Conservation (phyloP, 2,113 vertebrate species). For the Protobothrops mucrosquamatus region DNA sequence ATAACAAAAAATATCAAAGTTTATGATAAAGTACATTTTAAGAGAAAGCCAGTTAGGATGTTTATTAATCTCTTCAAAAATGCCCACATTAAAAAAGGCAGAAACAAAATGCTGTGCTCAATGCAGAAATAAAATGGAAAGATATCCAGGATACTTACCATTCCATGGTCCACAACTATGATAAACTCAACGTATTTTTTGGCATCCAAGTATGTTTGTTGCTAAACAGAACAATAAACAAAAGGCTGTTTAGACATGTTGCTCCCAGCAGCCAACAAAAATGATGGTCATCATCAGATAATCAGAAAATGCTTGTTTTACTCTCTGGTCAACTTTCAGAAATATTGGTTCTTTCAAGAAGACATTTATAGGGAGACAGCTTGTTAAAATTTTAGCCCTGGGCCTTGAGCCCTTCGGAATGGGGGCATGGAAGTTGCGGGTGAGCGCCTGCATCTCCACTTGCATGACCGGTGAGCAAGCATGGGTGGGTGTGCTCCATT, state of each 20-base stretch:
- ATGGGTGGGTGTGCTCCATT: not conserved
- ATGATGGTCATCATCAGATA: rapidly evolving
- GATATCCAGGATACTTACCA: conserved; percentile 62
- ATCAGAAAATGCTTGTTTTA: not conserved
- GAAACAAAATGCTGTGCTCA: not conserved
- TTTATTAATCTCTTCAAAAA: not conserved
- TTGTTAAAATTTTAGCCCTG: not conserved
- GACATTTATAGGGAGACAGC: not conserved
- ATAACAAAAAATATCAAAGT: too few relatives aligned
- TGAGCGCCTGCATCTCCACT: not conserved
- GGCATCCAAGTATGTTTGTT: conserved; percentile 40
- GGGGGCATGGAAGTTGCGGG: too few relatives aligned
- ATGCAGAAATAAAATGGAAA: not conserved
- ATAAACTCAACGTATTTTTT: conserved; percentile 71
- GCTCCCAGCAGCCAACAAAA: not conserved
- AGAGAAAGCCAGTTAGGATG: not conserved
- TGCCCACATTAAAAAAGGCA: not conserved
- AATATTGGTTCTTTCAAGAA: not conserved
- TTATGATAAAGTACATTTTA: too few relatives aligned
- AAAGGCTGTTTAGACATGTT: rapidly evolving
- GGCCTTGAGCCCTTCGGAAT: too few relatives aligned
- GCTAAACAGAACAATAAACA: conserved; percentile 49
- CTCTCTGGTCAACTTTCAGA: not conserved
- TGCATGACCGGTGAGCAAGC: not conserved
- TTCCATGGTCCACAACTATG: conserved; percentile 66